These are phyloP conservation scores for Anhinga anhinga DNA, from an alignment of 2,113 vertebrate genomes.

Conservation along the genomic window DNA sequence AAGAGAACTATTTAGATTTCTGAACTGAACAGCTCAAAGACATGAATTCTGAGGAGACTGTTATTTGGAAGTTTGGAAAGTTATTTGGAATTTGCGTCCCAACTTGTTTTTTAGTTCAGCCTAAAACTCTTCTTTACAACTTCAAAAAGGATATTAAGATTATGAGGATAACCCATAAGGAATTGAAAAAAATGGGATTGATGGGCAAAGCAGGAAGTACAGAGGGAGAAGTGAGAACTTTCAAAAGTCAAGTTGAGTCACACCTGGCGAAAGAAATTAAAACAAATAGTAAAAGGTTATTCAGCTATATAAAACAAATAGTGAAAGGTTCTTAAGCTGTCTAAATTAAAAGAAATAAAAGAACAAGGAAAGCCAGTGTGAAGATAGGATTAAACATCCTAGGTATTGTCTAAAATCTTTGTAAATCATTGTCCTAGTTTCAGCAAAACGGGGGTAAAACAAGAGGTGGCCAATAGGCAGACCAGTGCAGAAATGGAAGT, in stretches of 20 bases:
- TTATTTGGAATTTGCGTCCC: not conserved
- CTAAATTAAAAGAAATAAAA: conserved; percentile 19
- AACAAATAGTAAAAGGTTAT: conserved; percentile 63
- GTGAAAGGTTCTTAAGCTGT: conserved; percentile 19
- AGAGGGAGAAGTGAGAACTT: not conserved
- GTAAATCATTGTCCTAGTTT: not conserved
- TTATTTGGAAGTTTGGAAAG: too few species aligned
- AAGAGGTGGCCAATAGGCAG: not conserved
- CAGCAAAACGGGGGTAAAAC: not conserved
- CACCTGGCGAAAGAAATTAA: conserved; percentile 29
- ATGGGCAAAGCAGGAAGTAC: not conserved
- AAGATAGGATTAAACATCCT: not conserved
- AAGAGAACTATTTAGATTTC: not conserved
- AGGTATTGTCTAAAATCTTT: not conserved
- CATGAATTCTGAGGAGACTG: not conserved
- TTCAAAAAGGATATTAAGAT: not conserved
- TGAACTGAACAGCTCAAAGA: not conserved
- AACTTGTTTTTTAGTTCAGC: not conserved
- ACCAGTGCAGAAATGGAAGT: not conserved
- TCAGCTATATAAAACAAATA: conserved; percentile 43
- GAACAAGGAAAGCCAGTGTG: not conserved
- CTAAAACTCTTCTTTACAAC: too few species aligned
- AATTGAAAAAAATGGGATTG: not conserved
- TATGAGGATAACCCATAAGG: not conserved
- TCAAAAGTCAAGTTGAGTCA: conserved; percentile 28